A percentile compares a stretch with the other conserved stretches of the same genome.
Evolutionary conservation across 2,113 vertebrate genomes (phyloP).

Genomic region (Calonectris borealis): DNA sequence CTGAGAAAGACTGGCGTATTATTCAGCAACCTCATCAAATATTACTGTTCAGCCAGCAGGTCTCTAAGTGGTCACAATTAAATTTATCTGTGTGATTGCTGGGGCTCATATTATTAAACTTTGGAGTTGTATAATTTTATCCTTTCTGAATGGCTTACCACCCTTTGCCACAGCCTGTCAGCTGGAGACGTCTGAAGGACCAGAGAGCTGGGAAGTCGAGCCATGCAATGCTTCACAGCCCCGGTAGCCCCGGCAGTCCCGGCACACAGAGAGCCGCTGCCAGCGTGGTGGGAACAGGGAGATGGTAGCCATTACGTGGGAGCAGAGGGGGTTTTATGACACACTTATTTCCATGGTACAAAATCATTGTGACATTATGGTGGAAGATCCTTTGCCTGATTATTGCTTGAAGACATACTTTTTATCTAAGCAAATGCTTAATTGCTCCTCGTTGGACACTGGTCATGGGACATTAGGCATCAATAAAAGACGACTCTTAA

Average conservation of each 20-base stretch:
- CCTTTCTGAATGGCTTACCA: background rate
- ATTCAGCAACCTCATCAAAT: background rate
- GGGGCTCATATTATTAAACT: background rate
- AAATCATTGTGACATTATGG: background rate
- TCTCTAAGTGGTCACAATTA: background rate
- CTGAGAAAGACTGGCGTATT: background rate
- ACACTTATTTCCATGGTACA: background rate
- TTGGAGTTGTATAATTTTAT: background rate
- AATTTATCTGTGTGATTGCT: background rate
- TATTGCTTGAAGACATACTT: background rate
- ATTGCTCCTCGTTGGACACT: background rate
- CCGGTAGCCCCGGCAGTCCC: background rate
- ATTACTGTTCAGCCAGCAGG: background rate
- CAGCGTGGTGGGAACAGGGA: fast-evolving
- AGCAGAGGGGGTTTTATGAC: background rate
- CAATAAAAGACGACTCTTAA: background rate
- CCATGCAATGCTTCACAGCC: background rate
- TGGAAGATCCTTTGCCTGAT: background rate
- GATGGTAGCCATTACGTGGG: background rate
- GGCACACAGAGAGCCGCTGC: fast-evolving
- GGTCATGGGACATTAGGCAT: background rate
- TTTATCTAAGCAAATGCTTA: slow-evolving; percentile 3
- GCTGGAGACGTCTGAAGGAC: background rate
- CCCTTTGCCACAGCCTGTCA: background rate
- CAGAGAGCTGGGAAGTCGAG: fast-evolving